Conservation (phyloP, 2,888 invertebrate species). For the Aproaerema taeniolella region DNA sequence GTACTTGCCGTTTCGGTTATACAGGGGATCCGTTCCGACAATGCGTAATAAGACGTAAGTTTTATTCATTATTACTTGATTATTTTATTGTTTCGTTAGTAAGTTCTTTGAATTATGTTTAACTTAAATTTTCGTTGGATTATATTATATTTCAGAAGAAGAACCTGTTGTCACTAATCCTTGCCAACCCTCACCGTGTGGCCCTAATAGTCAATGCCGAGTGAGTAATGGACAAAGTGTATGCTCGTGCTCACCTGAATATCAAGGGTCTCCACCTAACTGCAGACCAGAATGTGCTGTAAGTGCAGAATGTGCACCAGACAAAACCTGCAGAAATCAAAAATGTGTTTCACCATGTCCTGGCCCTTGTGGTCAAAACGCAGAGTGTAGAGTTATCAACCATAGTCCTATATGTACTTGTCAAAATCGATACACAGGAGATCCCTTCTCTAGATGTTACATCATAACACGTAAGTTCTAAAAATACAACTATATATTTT, state of each 20-base stretch:
- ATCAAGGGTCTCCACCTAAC: constrained; percentile 81
- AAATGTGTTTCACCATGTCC: constrained; percentile 85
- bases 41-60: constrained; percentile 66
- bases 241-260: constrained; percentile 83
- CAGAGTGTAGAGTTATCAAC: constrained; percentile 83
- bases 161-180: constrained; percentile 58
- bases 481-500: neutral
- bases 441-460: constrained; percentile 82
- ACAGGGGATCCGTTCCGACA: constrained; percentile 85
- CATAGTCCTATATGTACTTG: constrained; percentile 85
- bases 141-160: constrained; percentile 15
- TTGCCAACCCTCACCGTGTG: constrained; percentile 80
- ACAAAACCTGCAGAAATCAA: constrained; percentile 81
- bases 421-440: constrained; percentile 75
- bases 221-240: constrained; percentile 78
- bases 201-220: constrained; percentile 79
- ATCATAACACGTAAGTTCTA: constrained; percentile 53
- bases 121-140: neutral
- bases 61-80: neutral
- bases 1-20: constrained; percentile 81
- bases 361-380: constrained; percentile 83
- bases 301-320: constrained; percentile 80
- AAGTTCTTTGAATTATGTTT: neutral
- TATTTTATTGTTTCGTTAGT: too few relatives aligned
- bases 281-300: constrained; percentile 86